These are phyloP conservation scores for Heterodera schachtii DNA, from an alignment of 1,140 invertebrate genomes.

Conservation along the genomic window DNA sequence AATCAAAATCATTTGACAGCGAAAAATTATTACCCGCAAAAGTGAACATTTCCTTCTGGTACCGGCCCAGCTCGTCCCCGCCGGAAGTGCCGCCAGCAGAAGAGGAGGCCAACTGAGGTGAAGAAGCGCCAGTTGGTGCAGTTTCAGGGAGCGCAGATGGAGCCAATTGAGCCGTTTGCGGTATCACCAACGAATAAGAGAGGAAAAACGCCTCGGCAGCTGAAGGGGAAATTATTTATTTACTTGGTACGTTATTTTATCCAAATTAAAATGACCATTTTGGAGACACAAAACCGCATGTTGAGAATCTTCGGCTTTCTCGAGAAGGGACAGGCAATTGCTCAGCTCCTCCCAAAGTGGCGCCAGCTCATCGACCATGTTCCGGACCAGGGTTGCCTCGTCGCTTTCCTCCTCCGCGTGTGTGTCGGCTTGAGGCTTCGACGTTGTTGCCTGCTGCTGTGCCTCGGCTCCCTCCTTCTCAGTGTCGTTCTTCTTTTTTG, in stretches of 20 bases:
- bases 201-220: conserved; percentile 75
- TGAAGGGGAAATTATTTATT: background rate
- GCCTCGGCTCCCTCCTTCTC: background rate
- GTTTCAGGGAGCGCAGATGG: background rate
- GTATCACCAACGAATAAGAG: conserved; percentile 48
- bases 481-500: background rate
- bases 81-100: conserved; percentile 75
- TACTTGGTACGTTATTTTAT: background rate
- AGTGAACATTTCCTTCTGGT: conserved; percentile 51
- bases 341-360: conserved; percentile 81
- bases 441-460: background rate
- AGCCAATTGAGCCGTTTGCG: background rate
- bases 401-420: background rate
- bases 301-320: conserved; percentile 73
- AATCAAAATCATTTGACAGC: background rate
- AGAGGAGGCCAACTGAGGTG: conserved; percentile 9
- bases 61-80: conserved; percentile 22
- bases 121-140: background rate
- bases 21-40: conserved; percentile 50
- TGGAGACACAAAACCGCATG: conserved; percentile 82
- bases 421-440: background rate
- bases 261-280: conserved; percentile 9
- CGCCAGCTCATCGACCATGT: conserved; percentile 69
- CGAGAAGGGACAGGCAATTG: conserved; percentile 72
- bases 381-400: background rate